A percentile compares a stretch with the other conserved stretches of the same genome.
Evolutionary conservation across 2,797 vertebrate species (phyloP).

Genomic region (Siniperca undulata): DNA sequence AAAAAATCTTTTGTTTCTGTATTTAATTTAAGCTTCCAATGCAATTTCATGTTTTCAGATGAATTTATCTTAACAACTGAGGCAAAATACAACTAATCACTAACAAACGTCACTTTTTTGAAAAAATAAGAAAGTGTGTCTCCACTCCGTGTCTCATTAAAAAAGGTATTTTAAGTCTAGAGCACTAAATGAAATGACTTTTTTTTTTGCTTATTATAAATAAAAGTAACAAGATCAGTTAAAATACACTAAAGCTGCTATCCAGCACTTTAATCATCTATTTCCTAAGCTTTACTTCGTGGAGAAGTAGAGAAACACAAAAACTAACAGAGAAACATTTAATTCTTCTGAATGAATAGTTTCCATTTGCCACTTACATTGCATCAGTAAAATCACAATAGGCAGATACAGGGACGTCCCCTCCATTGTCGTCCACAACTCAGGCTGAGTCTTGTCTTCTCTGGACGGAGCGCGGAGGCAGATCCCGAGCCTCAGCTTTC

Average conservation of each 20-base stretch:
- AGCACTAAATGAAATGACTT: not conserved
- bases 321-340: not conserved
- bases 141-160: not conserved
- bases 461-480: constrained; percentile 62
- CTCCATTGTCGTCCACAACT: constrained; percentile 76
- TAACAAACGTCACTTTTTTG: not conserved
- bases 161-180: not conserved
- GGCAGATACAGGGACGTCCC: constrained; percentile 72
- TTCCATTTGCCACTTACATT: constrained; percentile 76
- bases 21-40: not conserved
- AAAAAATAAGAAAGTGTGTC: not conserved
- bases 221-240: not conserved
- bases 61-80: not conserved
- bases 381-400: constrained; percentile 74
- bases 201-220: not conserved
- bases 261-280: not conserved
- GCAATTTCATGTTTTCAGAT: not conserved
- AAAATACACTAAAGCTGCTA: not conserved
- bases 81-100: too few species aligned
- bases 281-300: not conserved
- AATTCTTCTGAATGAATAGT: not conserved
- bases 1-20: too few species aligned
- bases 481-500: constrained; percentile 67
- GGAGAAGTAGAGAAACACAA: constrained; percentile 15
- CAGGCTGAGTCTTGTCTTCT: constrained; percentile 56